Evolutionary conservation across 2,888 invertebrate genomes (phyloP).

Genomic region (Agapostemon virescens): DNA sequence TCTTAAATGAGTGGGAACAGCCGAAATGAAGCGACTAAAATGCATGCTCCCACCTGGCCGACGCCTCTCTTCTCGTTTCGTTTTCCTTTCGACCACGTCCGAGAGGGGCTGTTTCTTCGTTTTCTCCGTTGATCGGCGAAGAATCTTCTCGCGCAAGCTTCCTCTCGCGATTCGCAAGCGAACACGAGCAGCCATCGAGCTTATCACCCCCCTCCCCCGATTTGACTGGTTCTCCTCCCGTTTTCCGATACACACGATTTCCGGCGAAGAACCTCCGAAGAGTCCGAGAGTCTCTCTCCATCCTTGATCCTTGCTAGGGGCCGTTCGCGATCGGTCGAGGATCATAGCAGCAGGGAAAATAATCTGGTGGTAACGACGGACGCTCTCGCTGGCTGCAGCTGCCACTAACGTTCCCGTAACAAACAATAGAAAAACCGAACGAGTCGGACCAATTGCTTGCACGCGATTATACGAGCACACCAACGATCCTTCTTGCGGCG

Average conservation of each 20-base stretch:
- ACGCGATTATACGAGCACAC: slow-evolving; percentile 61
- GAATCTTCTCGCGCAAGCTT: not conserved
- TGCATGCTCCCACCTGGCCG: slow-evolving; percentile 64
- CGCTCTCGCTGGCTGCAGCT: slow-evolving; percentile 54
- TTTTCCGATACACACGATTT: not conserved
- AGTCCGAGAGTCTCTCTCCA: not conserved
- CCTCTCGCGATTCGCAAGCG: slow-evolving; percentile 3
- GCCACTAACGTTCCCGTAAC: slow-evolving; percentile 65
- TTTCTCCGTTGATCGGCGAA: slow-evolving; percentile 33
- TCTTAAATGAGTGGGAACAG: slow-evolving; percentile 1
- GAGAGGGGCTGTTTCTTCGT: slow-evolving; percentile 36
- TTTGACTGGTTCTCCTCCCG: not conserved
- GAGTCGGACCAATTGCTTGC: slow-evolving; percentile 57
- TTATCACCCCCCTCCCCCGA: not conserved
- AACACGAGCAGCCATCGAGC: not conserved
- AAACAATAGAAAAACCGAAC: slow-evolving; percentile 33
- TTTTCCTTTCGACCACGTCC: slow-evolving; percentile 41
- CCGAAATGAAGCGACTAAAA: slow-evolving; percentile 73
- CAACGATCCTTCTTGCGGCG: slow-evolving; percentile 42
- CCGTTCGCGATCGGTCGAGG: slow-evolving; percentile 6
- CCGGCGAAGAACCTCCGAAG: not conserved
- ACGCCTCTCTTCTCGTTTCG: slow-evolving; percentile 41
- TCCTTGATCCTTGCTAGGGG: not conserved
- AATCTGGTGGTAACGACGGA: slow-evolving; percentile 24
- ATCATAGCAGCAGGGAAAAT: not conserved